Evolutionary conservation across 2,797 vertebrate species (phyloP), one percentile per base, ranked within the genome.

Genomic region (Darevskia mixta): DNA sequence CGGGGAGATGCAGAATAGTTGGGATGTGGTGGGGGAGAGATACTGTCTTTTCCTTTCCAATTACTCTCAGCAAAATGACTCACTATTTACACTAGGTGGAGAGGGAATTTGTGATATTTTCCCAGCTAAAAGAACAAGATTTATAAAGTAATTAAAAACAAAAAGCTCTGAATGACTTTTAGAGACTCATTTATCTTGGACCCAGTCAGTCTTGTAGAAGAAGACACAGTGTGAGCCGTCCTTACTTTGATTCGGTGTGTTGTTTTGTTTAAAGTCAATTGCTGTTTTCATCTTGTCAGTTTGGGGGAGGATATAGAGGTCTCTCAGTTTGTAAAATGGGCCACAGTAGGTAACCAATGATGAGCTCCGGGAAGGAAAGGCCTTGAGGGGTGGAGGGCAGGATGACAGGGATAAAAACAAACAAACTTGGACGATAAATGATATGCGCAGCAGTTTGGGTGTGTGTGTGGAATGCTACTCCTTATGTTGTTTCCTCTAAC

Each of bases 291-390:
- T 87, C 86, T 93, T 90, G 88, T 95, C 93, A 92, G 90, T 92
- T 49, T 93, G 94, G 69, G 87, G 79, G 66, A 93, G 45, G 69
- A 93, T 93, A 83, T 73, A 89, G 86, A 92, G 88, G 93, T 87
- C 88, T 91, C 91, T 91, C 91, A 92, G 90, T 93, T 95, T 86
- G 91, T 92, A 94, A 92, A 93, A 91, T 86, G 83, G 82, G 90
- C 83, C 75, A 66, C 85, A 92, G 91, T 95, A 92, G 87, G 91
- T 94, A 94, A 92, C 82, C 88, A 77, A 49, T 83, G 91, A 90
- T 75, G 91, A 91, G 67, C 89, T 94, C 92, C 84, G 38, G 88
- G 91, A 92, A 93, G 73, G 71, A 20, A 77, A 77, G 73, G 73
- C 43, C 32, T 35, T 61, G 20, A 41, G 58, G 32, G 79, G 13